Base-by-base conservation (phyloP, 1,140 invertebrate species). In the Amyelois transitella region DNA sequence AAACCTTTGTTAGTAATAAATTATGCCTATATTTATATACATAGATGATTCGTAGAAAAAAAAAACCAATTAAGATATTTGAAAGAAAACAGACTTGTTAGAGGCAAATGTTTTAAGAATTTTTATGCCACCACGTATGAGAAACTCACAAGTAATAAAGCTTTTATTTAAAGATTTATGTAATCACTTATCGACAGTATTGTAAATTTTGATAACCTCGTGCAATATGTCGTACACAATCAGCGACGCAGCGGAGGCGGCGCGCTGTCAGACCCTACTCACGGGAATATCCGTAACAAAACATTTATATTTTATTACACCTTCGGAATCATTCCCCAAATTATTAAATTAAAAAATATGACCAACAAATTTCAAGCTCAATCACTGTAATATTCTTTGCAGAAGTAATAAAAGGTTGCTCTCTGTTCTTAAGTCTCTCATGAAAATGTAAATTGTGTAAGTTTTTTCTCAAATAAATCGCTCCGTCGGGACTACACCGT, bases 211-310 rank as follows among this genome's bases (percentile, higher is more conserved):
- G 64, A 64, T 58, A 65, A 59, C 59, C 57, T 48, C 57, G 25
- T 56, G 32, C 20, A 51, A 52, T 48, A 55, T 60, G 56, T 58
- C 59, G 50, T 54, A 63, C 60, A 64, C 59, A 53, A 58, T 56
- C 58, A 58, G 61, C 55, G 61, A 59, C 59, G 57, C 45, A 62
- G 62, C 60, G 52, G 60, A 60, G 28, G 51, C 53, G 43, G 49
- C 20, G 51, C 47, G 20, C 64, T 70, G 71, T 74, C 71, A 74
- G 51, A 74, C 71, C 71, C 61, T 66, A 58, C 65, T 74, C 71
- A 74, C 55, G 19, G 38, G 57, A 57, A 58, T 49, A 60, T 62
- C 60, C 63, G 62, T 61, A 53, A 60, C 59, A 66, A 70, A 68
- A 68, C 62, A 68, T 66, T 67, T 69, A 60, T 66, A 65, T 58